Evolutionary conservation across 92 coral and sea anemone species (phyloP).

Genomic region (Epizoanthus ramosus): DNA sequence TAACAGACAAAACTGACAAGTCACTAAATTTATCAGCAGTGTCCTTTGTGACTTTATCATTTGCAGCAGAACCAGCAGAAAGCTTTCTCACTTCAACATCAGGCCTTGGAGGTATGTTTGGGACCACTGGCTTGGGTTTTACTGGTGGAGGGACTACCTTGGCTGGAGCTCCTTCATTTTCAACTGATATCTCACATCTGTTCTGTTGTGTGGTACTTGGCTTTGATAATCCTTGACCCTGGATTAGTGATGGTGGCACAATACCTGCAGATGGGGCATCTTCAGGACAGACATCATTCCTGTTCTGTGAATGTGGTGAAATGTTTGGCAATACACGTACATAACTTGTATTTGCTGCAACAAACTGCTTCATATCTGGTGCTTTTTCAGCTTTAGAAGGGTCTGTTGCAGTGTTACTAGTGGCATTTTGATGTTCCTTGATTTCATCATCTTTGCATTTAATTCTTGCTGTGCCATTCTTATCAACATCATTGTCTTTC

Average conservation of each 20-base stretch:
- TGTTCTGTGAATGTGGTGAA: too few relatives aligned
- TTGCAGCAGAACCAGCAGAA: constrained; percentile 15
- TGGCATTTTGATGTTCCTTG: neutral
- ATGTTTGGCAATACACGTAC: neutral
- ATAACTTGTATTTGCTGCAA: neutral
- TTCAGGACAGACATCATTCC: too few relatives aligned
- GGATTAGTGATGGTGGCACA: neutral
- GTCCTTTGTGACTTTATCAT: neutral
- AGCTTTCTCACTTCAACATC: neutral
- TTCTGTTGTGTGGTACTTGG: neutral
- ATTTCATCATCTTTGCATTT: constrained; percentile 26
- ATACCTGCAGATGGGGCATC: neutral
- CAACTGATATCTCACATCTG: neutral
- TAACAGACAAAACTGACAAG: constrained; percentile 50
- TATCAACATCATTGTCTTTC: neutral
- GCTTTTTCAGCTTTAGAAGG: neutral
- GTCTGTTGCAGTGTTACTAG: neutral
- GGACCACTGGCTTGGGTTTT: constrained; percentile 30
- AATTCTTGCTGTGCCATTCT: neutral
- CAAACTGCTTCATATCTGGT: constrained; percentile 11
- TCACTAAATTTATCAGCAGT: neutral
- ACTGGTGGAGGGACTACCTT: neutral
- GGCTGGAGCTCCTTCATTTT: neutral
- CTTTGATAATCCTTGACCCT: neutral
- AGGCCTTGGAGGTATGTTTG: constrained; percentile 37